A percentile compares a stretch with the other conserved stretches of the same genome.
These are phyloP conservation scores for Cynopterus brachyotis DNA, from an alignment of 2,113 vertebrate species.

Conservation along the genomic window DNA sequence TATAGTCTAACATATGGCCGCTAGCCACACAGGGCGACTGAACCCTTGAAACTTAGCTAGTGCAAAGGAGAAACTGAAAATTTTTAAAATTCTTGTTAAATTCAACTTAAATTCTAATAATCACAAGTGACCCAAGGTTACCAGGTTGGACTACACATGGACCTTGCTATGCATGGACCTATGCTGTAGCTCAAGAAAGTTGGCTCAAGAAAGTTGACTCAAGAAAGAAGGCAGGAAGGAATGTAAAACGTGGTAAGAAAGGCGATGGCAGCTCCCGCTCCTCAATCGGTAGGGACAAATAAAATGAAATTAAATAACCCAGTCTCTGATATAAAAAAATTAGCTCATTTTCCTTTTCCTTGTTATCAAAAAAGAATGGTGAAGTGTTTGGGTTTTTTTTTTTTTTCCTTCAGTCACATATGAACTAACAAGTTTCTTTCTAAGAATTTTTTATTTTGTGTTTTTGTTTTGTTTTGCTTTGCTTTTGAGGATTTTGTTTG, in stretches of 20 bases:
- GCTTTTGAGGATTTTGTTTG: no score
- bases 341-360: not conserved
- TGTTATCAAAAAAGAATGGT: not conserved
- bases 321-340: not conserved
- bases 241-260: not conserved
- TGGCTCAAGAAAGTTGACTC: not conserved
- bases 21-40: fast-evolving
- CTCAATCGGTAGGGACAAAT: not conserved
- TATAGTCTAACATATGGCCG: not conserved
- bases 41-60: not conserved
- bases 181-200: not conserved
- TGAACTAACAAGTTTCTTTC: not conserved
- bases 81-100: not conserved
- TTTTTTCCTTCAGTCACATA: not conserved
- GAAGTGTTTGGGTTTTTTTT: not conserved
- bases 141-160: not conserved
- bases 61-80: not conserved
- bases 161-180: not conserved
- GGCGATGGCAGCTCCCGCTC: not conserved
- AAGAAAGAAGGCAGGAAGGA: not conserved
- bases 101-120: not conserved
- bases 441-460: not conserved
- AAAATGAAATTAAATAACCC: not conserved
- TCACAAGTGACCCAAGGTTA: not conserved
- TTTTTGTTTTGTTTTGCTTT: not conserved